Evolutionary conservation across 2,113 vertebrate genomes (phyloP).

Genomic region (Tachysurus fulvidraco): DNA sequence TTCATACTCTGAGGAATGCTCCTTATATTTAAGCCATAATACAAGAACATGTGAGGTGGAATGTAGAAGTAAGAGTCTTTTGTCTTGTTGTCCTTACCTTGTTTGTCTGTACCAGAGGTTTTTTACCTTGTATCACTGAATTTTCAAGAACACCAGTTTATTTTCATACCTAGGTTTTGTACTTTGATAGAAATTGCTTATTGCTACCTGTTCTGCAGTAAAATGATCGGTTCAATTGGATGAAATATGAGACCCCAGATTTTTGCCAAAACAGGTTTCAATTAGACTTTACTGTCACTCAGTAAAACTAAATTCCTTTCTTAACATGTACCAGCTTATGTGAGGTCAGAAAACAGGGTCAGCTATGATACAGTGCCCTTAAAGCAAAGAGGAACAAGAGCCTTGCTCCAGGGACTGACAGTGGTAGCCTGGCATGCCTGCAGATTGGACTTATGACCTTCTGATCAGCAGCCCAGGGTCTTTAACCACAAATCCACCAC

Average conservation of each 20-base stretch:
- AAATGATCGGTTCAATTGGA: background rate
- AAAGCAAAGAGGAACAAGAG: background rate
- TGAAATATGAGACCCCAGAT: background rate
- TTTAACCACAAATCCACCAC: background rate
- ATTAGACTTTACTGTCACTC: background rate
- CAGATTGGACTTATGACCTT: background rate
- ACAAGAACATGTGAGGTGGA: too few species aligned
- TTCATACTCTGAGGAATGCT: background rate
- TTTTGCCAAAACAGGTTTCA: background rate
- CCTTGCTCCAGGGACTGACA: background rate
- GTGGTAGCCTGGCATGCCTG: background rate
- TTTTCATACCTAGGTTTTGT: background rate
- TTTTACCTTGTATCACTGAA: background rate
- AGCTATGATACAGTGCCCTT: background rate
- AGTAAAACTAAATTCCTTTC: background rate
- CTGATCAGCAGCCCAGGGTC: background rate
- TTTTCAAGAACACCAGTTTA: background rate
- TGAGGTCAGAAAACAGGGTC: background rate
- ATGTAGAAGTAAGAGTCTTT: background rate
- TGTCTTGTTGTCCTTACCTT: background rate
- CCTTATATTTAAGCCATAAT: background rate
- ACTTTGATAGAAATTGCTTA: background rate
- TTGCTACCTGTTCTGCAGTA: too few species aligned
- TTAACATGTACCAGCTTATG: background rate
- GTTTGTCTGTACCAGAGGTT: background rate